Evolutionary conservation across 2,113 vertebrate species (phyloP).

Genomic region (Acrocephalus kingi): DNA sequence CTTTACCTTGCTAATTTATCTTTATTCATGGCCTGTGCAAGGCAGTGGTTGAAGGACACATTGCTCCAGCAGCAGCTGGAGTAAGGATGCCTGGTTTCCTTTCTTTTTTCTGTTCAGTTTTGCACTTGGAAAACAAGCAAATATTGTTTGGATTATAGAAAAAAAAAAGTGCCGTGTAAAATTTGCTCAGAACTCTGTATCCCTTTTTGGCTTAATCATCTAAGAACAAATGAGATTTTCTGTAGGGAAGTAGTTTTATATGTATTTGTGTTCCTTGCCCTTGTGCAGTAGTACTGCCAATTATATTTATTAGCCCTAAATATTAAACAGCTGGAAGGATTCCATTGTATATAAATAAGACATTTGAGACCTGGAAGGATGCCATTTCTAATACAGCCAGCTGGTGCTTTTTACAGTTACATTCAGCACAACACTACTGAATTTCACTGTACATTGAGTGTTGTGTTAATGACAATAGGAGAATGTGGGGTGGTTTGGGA

Average conservation of each 20-base stretch:
- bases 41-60: neutral
- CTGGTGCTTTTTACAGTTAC: slow-evolving; percentile 79
- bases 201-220: slow-evolving; percentile 27
- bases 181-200: neutral
- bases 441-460: slow-evolving; percentile 57
- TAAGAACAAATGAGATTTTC: slow-evolving; percentile 52
- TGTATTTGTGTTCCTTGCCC: slow-evolving; percentile 69
- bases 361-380: slow-evolving; percentile 78
- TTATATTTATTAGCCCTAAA: slow-evolving; percentile 84
- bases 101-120: neutral
- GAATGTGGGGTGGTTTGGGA: slow-evolving; percentile 18
- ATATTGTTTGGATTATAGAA: neutral
- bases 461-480: slow-evolving; percentile 68
- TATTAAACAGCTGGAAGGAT: slow-evolving; percentile 85
- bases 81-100: neutral
- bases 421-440: slow-evolving; percentile 55
- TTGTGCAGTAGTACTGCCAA: slow-evolving; percentile 75
- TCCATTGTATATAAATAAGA: slow-evolving; percentile 83
- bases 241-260: slow-evolving; percentile 60
- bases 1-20: neutral
- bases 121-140: neutral
- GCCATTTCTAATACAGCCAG: slow-evolving; percentile 76
- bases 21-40: neutral
- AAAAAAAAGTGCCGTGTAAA: neutral
- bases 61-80: neutral